A percentile compares a stretch with the other conserved stretches of the same genome.
Conservation (phyloP, 2,797 vertebrate genomes). For the Argentina silus region DNA sequence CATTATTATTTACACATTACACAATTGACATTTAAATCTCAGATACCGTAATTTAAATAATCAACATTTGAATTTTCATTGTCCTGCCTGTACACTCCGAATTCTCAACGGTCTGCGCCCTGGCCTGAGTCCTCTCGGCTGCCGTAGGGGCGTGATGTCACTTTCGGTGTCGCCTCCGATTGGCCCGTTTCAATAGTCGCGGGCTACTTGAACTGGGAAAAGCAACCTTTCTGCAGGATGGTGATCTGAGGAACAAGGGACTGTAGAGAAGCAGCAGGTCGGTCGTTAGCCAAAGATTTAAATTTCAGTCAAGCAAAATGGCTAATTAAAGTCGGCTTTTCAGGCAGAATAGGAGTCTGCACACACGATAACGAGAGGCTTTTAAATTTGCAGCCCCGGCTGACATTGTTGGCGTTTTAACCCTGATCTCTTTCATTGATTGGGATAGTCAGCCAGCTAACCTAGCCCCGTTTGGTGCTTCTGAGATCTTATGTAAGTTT, state of each 20-base stretch:
- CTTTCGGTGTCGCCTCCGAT: slow-evolving; percentile 62
- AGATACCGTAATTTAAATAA: background rate
- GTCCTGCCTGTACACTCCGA: slow-evolving; percentile 21
- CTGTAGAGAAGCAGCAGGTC: slow-evolving; percentile 29
- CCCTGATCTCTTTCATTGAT: slow-evolving; percentile 39
- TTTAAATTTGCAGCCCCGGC: slow-evolving; percentile 6
- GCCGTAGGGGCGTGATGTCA: slow-evolving; percentile 58
- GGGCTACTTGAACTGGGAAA: slow-evolving; percentile 95
- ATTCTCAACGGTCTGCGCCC: slow-evolving; percentile 38
- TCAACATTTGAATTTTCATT: slow-evolving; percentile 25
- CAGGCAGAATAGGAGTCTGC: background rate
- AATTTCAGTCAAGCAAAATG: background rate
- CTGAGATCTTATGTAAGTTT: background rate
- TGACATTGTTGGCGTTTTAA: slow-evolving; percentile 54
- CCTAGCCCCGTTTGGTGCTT: slow-evolving; percentile 1
- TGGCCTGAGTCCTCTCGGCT: slow-evolving; percentile 33
- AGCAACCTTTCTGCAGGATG: slow-evolving; percentile 24
- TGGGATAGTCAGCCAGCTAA: background rate
- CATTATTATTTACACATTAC: too few relatives aligned
- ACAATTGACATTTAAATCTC: background rate
- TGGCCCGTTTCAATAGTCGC: slow-evolving; percentile 98
- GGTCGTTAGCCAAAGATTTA: background rate
- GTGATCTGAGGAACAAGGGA: slow-evolving; percentile 44
- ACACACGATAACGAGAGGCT: too few relatives aligned
- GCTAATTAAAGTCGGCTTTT: background rate